Conservation (phyloP, 2,113 vertebrate genomes). For the Melanostigma gelatinosum region DNA sequence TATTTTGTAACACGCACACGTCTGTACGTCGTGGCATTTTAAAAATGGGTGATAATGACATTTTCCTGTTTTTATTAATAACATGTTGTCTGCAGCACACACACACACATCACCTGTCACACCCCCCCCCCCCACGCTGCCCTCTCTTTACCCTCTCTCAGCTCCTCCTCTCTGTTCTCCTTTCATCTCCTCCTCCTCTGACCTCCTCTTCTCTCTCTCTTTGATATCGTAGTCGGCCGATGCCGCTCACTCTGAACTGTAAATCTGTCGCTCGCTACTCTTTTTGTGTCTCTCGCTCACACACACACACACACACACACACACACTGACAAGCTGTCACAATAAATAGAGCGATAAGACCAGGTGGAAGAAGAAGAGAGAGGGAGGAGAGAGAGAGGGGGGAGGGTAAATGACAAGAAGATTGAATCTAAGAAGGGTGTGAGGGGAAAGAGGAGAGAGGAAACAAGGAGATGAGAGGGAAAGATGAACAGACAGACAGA, state of each 20-base stretch:
- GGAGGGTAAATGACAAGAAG: constrained; percentile 57
- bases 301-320: constrained; percentile 25
- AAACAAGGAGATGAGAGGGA: neutral
- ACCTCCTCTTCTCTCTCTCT: constrained; percentile 43
- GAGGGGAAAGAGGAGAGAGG: neutral
- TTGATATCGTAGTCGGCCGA: constrained; percentile 54
- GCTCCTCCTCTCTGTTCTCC: constrained; percentile 62
- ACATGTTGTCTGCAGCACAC: constrained; percentile 69
- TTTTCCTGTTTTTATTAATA: constrained; percentile 74
- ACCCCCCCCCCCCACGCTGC: constrained; percentile 48
- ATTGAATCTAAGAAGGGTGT: constrained; percentile 56
- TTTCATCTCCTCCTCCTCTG: constrained; percentile 64
- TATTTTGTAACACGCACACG: neutral
- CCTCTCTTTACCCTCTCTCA: constrained; percentile 72
- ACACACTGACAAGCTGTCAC: constrained; percentile 68
- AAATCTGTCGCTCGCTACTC: constrained; percentile 58
- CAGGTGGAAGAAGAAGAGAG: constrained; percentile 52
- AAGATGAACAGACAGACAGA: neutral
- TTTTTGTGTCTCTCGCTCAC: neutral
- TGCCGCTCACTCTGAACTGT: constrained; percentile 52
- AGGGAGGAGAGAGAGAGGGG: neutral
- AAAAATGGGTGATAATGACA: constrained; percentile 60
- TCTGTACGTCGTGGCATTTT: constrained; percentile 16
- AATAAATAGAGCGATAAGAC: constrained; percentile 74
- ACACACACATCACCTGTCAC: constrained; percentile 56